Conservation (phyloP, 1,140 invertebrate genomes). For the Drosophila aff. region DNA sequence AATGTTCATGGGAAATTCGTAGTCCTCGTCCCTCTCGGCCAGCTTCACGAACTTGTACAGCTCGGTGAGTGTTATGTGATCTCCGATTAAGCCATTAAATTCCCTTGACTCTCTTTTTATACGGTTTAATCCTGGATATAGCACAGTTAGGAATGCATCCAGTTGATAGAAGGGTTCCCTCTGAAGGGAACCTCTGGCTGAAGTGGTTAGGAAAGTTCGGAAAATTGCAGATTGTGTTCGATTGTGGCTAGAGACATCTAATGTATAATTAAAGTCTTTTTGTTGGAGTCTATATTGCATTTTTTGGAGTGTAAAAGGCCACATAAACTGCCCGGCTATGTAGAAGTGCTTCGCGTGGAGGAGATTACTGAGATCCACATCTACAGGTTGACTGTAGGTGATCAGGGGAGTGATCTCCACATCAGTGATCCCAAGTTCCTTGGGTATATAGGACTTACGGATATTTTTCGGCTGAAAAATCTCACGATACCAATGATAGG, state of each 20-base stretch:
- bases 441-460: constrained; percentile 3
- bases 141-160: constrained; percentile 46
- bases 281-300: constrained; percentile 38
- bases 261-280: constrained; percentile 26
- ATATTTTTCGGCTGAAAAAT: constrained; percentile 11
- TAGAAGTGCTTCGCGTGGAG: constrained; percentile 41
- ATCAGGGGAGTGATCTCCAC: constrained; percentile 25
- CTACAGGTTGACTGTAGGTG: constrained; percentile 47
- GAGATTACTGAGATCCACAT: constrained; percentile 51
- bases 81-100: constrained; percentile 33
- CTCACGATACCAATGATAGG: constrained; percentile 29
- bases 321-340: constrained; percentile 39
- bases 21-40: constrained; percentile 41
- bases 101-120: constrained; percentile 35
- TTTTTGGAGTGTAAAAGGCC: constrained; percentile 44
- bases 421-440: constrained; percentile 17
- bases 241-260: constrained; percentile 44
- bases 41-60: constrained; percentile 52
- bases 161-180: constrained; percentile 53
- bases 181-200: background rate
- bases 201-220: constrained; percentile 40
- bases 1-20: constrained; percentile 58
- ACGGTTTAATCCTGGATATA: constrained; percentile 42
- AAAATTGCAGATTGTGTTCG: constrained; percentile 49
- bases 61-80: constrained; percentile 53